Base-by-base conservation (phyloP, 2,797 vertebrate genomes). In the Sciurus carolinensis region DNA sequence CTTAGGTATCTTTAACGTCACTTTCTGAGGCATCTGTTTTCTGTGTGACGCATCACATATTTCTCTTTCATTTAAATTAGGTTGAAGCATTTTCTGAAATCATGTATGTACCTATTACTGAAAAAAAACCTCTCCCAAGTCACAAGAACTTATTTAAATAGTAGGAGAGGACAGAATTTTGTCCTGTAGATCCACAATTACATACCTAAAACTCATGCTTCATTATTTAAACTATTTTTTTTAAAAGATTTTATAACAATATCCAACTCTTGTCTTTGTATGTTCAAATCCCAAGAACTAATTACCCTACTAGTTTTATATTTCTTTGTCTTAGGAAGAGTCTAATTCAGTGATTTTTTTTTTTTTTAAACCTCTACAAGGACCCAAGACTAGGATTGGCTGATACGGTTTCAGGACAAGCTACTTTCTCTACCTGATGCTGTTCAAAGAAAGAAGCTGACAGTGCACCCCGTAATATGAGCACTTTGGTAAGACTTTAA, bases 191-290 rank as follows among this genome's bases (percentile, higher is more conserved):
- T 75, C 44, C 15, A 84, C 12, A 22, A 26, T 67, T 71, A 83
- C 64, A 79, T 15, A 85, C 69, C 20, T 42, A 87, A 39, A 83
- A 8, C 24, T 82, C 36, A 82, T 2, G 42, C n/a, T 39, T 87
- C 14, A 76, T 0, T 84, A 39, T 26, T 54, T 69, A 86, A 92
- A 86, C 22, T 69, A 22, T 22, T 57, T 22, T 57, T 57, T 54
- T 57, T 83, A 72, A n/a, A 36, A 26, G 12, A 64, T 93, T 69
- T 91, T 67, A 72, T 59, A 92, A 50, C 36, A 75, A 75, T 69
- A 94, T 36, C 42, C 47, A 84, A 81, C 24, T n/a, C 80, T 71
- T 90, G 72, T 30, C 28, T 90, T 91, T 75, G 24, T 73, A 82
- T 76, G 7, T 59, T 52, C 26, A 73, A 93, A 44, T 6, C 4